Evolutionary conservation across 2,888 invertebrate genomes (phyloP).

Genomic region (Troides aeacus): DNA sequence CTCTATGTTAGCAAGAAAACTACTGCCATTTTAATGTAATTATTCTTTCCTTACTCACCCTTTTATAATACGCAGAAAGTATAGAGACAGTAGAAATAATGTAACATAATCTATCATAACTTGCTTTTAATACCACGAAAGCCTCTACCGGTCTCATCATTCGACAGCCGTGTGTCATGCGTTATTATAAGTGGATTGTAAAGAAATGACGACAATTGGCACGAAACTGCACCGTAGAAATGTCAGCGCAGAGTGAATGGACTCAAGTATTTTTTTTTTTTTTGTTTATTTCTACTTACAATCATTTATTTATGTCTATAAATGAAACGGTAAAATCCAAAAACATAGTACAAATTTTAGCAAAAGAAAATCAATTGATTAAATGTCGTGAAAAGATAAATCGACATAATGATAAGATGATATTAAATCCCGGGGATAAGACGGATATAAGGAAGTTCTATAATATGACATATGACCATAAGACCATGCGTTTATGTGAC

Average conservation of each 20-base stretch:
- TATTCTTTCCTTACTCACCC: too few species aligned
- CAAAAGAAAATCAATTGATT: neutral
- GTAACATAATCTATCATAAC: neutral
- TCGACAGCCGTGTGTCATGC: slow-evolving; percentile 6
- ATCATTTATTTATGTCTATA: slow-evolving; percentile 74
- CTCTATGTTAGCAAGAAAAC: too few species aligned
- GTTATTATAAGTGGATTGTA: slow-evolving; percentile 24
- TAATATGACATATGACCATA: slow-evolving; percentile 44
- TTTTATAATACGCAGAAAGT: too few species aligned
- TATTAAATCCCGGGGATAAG: neutral
- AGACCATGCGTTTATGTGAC: slow-evolving; percentile 51
- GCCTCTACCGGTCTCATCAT: neutral
- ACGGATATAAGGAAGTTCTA: slow-evolving; percentile 40
- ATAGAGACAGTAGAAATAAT: too few species aligned
- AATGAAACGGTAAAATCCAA: slow-evolving; percentile 57
- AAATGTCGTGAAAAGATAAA: neutral
- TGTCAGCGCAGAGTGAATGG: slow-evolving; percentile 76
- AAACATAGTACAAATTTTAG: slow-evolving; percentile 55
- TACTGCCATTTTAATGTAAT: too few species aligned
- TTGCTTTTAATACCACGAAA: neutral
- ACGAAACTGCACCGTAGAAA: slow-evolving; percentile 63
- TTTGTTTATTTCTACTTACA: slow-evolving; percentile 70
- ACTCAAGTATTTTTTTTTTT: slow-evolving; percentile 68
- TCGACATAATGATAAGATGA: too few species aligned
- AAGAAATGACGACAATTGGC: slow-evolving; percentile 48